Conservation (phyloP, 2,888 invertebrate genomes). For the Villa cingulata region DNA sequence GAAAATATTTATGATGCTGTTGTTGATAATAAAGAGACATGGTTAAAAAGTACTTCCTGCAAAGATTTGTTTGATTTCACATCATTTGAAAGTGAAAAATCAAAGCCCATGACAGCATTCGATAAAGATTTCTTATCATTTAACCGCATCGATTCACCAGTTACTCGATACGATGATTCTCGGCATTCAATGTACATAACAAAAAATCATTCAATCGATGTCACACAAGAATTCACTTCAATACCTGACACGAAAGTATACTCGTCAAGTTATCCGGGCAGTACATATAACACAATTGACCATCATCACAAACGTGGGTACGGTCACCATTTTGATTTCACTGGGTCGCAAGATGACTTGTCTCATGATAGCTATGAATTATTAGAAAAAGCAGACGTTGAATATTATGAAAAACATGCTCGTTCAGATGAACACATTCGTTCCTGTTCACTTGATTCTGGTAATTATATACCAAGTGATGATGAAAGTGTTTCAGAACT, state of each 20-base stretch:
- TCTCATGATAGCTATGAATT: constrained; percentile 82
- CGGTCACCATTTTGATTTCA: constrained; percentile 34
- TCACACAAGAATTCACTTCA: constrained; percentile 47
- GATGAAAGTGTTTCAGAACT: constrained; percentile 49
- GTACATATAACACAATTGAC: constrained; percentile 45
- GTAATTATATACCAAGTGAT: constrained; percentile 62
- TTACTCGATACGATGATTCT: constrained; percentile 58
- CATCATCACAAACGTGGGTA: constrained; percentile 40
- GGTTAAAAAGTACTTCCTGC: constrained; percentile 72
- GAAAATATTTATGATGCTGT: constrained; percentile 32
- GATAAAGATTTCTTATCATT: constrained; percentile 35
- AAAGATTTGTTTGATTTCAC: constrained; percentile 66
- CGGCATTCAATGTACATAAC: constrained; percentile 48
- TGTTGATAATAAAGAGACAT: constrained; percentile 33
- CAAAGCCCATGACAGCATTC: constrained; percentile 36
- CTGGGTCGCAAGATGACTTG: constrained; percentile 69
- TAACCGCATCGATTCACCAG: constrained; percentile 50
- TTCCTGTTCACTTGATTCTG: constrained; percentile 62
- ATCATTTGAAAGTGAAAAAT: constrained; percentile 44
- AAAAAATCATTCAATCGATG: constrained; percentile 50
- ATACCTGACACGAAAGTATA: constrained; percentile 58
- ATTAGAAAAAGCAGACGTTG: constrained; percentile 53
- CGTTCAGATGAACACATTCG: constrained; percentile 41
- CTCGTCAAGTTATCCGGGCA: constrained; percentile 77
- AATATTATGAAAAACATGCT: constrained; percentile 29